A percentile compares a stretch with the other conserved stretches of the same genome.
phyloP scores from a whole-genome alignment of 2,113 vertebrate species.

The Rhinoderma darwinii region DNA sequence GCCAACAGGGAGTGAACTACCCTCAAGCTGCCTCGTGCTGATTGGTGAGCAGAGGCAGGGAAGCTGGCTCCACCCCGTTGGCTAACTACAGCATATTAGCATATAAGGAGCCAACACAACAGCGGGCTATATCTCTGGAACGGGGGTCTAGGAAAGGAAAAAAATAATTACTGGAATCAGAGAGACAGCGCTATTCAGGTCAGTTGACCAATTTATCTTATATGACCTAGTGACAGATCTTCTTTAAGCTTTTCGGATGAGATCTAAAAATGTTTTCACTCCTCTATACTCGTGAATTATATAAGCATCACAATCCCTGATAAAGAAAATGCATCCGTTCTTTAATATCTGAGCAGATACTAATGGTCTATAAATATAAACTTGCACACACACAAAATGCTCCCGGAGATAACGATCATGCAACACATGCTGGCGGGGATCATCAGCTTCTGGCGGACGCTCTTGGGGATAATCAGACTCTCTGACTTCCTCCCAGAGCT shows the following conservation, averaged over 20 bases:
- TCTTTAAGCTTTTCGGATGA: neutral
- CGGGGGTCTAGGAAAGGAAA: too few species aligned
- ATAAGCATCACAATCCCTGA: neutral
- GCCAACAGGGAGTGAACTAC: too few species aligned
- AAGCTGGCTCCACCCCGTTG: too few species aligned
- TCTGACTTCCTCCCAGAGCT: slow-evolving; percentile 51
- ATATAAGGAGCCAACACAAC: too few species aligned
- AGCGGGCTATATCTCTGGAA: too few species aligned
- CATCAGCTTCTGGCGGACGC: slow-evolving; percentile 35
- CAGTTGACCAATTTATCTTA: too few species aligned
- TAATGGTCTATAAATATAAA: neutral
- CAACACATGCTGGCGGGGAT: slow-evolving; percentile 42
- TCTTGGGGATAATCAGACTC: slow-evolving; percentile 47
- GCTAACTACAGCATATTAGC: too few species aligned
- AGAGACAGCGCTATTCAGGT: too few species aligned
- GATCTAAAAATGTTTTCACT: neutral
- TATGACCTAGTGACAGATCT: too few species aligned
- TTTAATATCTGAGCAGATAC: slow-evolving; percentile 33
- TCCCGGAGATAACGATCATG: slow-evolving; percentile 37
- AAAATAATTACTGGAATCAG: too few species aligned
- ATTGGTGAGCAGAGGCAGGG: too few species aligned
- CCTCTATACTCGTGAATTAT: neutral
- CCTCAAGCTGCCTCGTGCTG: too few species aligned
- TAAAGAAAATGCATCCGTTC: neutral
- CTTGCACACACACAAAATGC: neutral